Evolutionary conservation across 2,113 vertebrate genomes (phyloP), one percentile per base, ranked within the genome.

Genomic region (Pongo pygmaeus): DNA sequence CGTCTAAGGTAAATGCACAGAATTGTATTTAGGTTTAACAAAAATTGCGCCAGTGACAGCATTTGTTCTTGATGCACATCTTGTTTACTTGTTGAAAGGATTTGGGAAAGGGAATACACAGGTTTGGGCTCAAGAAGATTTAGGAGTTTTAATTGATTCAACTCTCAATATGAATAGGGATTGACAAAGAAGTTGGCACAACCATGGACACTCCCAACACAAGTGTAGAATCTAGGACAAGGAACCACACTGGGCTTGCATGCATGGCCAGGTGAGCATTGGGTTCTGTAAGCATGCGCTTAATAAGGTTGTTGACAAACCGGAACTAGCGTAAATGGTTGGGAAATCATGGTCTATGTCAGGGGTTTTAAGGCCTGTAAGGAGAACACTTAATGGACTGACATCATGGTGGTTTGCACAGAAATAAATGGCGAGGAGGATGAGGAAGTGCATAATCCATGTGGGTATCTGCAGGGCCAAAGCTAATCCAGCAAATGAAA

Each of bases 191-290:
- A 32, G 9, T 32, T 59, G 30, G n/a, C 11, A 8, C 0, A 35
- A 46, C 14, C 10, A 0, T 1, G 8, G 70, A n/a, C 59, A 83
- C 35, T 81, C 16, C 13, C 0, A 0, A 59, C 6, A 25, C 46
- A 79, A 16, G 8, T 43, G 5, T n/a, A 30, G 52, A 67, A 25
- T 8, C 43, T 52, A 48, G 25, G 9, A 23, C n/a, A 23, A 67
- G 38, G 38, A 35, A 6, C 50, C 20, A 9, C 23, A 10, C 25
- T 10, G 75, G 78, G 8, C 20, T 90, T 46, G 48, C 1, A 8
- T 3, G 10, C 17, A 9, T 0, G 16, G 22, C 67, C 57, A 50
- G 0, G 0, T 20, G 55, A 70, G 9, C 35, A 61, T 3, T 2
- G 80, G n/a, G n/a, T 4, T 48, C 87, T 32, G 22, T 8, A 27